Evolutionary conservation across 1,140 invertebrate genomes (phyloP).

Genomic region (Cotesia typhae): DNA sequence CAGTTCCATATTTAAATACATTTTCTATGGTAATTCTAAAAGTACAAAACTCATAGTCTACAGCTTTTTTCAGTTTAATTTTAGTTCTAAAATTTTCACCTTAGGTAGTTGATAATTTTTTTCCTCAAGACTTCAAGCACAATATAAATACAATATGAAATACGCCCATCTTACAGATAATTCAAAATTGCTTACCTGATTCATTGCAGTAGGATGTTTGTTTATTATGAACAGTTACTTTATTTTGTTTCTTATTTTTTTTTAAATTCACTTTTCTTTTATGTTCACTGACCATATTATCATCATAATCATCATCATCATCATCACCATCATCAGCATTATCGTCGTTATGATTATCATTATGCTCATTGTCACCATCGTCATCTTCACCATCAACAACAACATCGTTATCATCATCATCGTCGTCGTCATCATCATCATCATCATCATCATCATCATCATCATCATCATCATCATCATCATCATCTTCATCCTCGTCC

Average conservation of each 20-base stretch:
- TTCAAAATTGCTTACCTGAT: neutral
- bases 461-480: conserved; percentile 60
- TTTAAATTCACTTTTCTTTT: neutral
- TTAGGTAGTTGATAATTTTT: too few relatives aligned
- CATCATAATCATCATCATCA: conserved; percentile 21
- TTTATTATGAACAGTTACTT: neutral
- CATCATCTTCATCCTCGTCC: conserved; percentile 35
- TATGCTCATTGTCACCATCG: neutral
- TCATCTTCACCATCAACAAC: conserved; percentile 31
- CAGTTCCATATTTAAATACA: too few relatives aligned
- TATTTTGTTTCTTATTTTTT: neutral
- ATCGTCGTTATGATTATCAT: conserved; percentile 13
- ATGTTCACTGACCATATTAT: neutral
- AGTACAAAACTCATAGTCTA: too few relatives aligned
- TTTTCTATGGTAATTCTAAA: too few relatives aligned
- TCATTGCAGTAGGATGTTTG: neutral
- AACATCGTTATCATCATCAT: conserved; percentile 35
- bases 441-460: conserved; percentile 54
- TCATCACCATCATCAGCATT: conserved; percentile 23
- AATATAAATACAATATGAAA: too few relatives aligned
- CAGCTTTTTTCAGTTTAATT: too few relatives aligned
- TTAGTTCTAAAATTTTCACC: too few relatives aligned
- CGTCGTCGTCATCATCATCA: conserved; percentile 54
- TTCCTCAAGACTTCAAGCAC: too few relatives aligned
- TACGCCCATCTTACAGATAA: neutral